Base-by-base conservation (phyloP, 2,113 vertebrate genomes). In the Perca fluviatilis region DNA sequence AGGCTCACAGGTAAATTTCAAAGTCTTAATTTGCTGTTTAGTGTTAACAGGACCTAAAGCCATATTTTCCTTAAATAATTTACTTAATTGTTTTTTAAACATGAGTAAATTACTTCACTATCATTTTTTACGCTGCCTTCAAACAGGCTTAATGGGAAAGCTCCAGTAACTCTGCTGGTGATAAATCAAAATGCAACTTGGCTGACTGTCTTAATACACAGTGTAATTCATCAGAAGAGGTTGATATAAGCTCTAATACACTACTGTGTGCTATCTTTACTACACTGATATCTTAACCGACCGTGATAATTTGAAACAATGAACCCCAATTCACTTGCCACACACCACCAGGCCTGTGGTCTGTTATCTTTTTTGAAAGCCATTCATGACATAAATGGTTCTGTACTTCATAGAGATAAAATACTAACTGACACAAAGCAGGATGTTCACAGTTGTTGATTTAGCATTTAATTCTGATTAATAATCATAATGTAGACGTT, bases 1-100 rank as follows among this genome's bases (percentile, higher is more conserved):
- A 91, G 84, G 70, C 87, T 95, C 81, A 75, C 40, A 69, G 94
- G 95, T 95, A 77, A 77, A 56, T 49, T 8, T 25, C 13, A 25
- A 46, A 43, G 13, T 67, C 69, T 43, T 33, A 43, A 23, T 43
- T 19, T 50, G 15, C 36, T n/a, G 11, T 43, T 50, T 60, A 0
- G 9, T 47, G 60, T 61, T 73, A 15, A 25, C 10, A 8, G 1
- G 5, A 25, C 15, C 21, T 21, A 11, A 53, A 46, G 58, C 9
- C 14, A 14, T 47, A 33, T 50, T 2, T 40, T 36, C 25, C 9
- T 30, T 54, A 18, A 54, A n/a, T 62, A 12, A 33, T 56, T 54
- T 2, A 13, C 49, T 19, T 19, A 56, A 25, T 11, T 30, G 1
- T 13, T 27, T 66, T 46, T 40, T 40, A 40, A 40, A 16, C 2